Percentiles rank a stretch among this genome's conserved stretches.
These are phyloP conservation scores for Myodes glareolus DNA, from an alignment of 2,113 vertebrate genomes.

Conservation along the genomic window DNA sequence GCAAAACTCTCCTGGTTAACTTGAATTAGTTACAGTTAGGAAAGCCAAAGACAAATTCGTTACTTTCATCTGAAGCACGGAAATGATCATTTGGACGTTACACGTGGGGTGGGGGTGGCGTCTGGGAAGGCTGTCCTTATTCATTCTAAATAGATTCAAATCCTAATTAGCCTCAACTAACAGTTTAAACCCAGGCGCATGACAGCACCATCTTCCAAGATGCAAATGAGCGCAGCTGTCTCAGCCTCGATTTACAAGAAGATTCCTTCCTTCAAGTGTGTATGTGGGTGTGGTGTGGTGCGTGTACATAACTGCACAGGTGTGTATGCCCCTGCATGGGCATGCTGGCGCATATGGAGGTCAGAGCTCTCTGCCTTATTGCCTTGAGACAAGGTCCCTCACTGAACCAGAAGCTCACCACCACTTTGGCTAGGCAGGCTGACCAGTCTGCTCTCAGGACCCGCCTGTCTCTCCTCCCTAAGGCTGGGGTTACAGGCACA, in stretches of 20 bases:
- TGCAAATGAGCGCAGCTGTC: neutral
- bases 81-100: slow-evolving; percentile 65
- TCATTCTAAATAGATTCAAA: slow-evolving; percentile 61
- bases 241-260: neutral
- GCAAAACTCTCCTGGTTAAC: slow-evolving; percentile 64
- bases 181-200: slow-evolving; percentile 53
- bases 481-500: neutral
- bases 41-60: slow-evolving; percentile 67
- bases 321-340: neutral
- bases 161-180: slow-evolving; percentile 67
- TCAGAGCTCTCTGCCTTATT: neutral
- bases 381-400: neutral
- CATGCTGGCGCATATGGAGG: neutral
- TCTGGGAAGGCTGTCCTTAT: slow-evolving; percentile 34
- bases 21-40: slow-evolving; percentile 62
- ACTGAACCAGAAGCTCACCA: no score
- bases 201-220: neutral
- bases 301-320: neutral
- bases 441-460: neutral
- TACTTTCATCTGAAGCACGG: slow-evolving; percentile 55
- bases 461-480: neutral
- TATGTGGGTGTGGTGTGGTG: neutral
- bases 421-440: neutral
- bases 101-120: neutral
- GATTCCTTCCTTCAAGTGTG: neutral